These are phyloP conservation scores for Prietella phreatophila DNA, from an alignment of 2,113 vertebrate species.

Conservation along the genomic window DNA sequence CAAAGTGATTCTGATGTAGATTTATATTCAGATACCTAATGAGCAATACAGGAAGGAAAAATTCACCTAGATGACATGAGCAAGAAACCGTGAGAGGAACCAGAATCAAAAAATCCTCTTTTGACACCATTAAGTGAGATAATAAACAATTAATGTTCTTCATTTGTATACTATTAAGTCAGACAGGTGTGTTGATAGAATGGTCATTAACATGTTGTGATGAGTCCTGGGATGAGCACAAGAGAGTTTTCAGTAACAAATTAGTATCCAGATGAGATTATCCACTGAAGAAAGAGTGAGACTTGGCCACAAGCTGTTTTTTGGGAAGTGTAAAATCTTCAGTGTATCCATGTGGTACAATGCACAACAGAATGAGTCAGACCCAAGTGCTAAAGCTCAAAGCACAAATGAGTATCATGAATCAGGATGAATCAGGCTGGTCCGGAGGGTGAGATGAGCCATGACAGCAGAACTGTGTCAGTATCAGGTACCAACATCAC, in stretches of 20 bases:
- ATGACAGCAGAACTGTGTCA: slow-evolving; percentile 13
- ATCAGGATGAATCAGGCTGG: slow-evolving; percentile 5
- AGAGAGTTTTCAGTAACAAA: background rate
- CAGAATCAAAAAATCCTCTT: background rate
- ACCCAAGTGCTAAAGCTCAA: background rate
- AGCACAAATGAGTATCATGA: background rate
- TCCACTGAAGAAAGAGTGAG: background rate
- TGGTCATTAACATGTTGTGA: too few species aligned
- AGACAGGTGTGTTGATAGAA: background rate
- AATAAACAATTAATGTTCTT: background rate
- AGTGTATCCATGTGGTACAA: background rate
- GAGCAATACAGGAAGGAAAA: background rate
- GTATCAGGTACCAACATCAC: background rate
- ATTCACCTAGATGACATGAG: background rate
- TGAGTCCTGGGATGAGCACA: background rate
- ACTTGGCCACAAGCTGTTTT: background rate
- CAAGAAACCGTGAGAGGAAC: background rate
- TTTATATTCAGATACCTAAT: background rate
- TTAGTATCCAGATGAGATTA: background rate
- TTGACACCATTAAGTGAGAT: background rate
- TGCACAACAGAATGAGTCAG: slow-evolving; percentile 8
- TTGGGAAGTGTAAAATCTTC: slow-evolving; percentile 1
- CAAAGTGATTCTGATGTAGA: background rate
- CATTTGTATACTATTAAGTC: background rate
- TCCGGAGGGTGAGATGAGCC: background rate